Evolutionary conservation across 2,797 vertebrate genomes (phyloP).

Genomic region (Sebastes minor): DNA sequence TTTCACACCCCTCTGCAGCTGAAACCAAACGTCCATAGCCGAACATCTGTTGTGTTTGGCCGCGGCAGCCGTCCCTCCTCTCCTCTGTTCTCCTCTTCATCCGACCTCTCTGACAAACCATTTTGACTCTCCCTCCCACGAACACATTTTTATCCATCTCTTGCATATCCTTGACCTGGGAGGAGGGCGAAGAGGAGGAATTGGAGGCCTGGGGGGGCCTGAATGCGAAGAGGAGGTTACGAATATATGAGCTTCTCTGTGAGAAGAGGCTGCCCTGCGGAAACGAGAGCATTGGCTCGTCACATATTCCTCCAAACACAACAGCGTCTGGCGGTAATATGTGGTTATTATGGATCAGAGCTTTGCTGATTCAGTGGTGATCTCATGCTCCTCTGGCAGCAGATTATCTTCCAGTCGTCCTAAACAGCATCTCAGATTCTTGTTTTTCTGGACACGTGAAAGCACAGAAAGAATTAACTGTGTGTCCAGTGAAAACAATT

Average conservation of each 20-base stretch:
- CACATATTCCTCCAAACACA: conserved; percentile 68
- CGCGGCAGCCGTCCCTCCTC: background rate
- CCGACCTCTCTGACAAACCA: conserved; percentile 25
- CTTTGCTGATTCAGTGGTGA: conserved; percentile 72
- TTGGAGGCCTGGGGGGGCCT: conserved; percentile 3
- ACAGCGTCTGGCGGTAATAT: conserved; percentile 62
- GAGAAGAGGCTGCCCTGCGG: conserved; percentile 46
- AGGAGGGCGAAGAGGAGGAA: conserved; percentile 24
- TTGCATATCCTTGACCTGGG: conserved; percentile 34
- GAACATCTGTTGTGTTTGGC: conserved; percentile 73
- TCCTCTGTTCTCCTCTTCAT: conserved; percentile 24
- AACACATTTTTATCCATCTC: conserved; percentile 42
- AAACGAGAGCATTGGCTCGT: conserved; percentile 41
- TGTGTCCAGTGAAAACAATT: conserved; percentile 56
- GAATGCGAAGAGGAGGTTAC: conserved; percentile 28
- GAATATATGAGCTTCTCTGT: conserved; percentile 35
- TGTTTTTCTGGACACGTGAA: conserved; percentile 58
- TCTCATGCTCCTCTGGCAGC: conserved; percentile 66
- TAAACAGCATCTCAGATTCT: conserved; percentile 57
- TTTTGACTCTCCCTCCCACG: conserved; percentile 43
- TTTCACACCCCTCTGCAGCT: conserved; percentile 47
- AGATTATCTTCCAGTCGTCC: conserved; percentile 55
- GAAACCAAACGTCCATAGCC: conserved; percentile 35
- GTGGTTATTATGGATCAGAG: conserved; percentile 63
- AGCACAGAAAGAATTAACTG: conserved; percentile 25